Evolutionary conservation across 2,797 vertebrate species (phyloP), one percentile per base, ranked within the genome.

Genomic region (Balearica regulorum): DNA sequence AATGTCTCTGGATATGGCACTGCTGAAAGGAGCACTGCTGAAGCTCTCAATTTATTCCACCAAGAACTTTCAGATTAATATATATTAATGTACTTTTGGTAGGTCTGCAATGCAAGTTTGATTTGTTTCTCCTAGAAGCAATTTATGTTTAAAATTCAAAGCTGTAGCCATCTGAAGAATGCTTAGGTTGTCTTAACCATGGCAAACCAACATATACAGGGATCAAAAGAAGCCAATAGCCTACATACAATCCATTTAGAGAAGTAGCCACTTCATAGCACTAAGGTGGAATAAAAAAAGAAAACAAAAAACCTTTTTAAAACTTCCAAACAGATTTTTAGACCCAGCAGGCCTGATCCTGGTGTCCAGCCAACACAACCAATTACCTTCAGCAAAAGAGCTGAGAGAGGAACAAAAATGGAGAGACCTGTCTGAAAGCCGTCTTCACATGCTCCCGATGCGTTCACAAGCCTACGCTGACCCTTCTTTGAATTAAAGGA

Each of bases 111-210:
- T 86, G 72, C 68, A 94, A 89, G 80, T 95, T 96, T 97, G 94
- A 97, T 97, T 97, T 98, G 90, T 97, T 98, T 97, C 96, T 97
- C 90, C 91, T 94, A 90, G 75, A 97, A 97, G 90, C 88, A 97
- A 97, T 97, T 96, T 96, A 94, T 54, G 57, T 94, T 96, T 96
- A 96, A 97, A 97, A 96, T 97, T 87, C 57, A 96, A 95, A 96
- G 87, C 87, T 93, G 78, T 58, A 94, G 85, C 94, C 29, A 26
- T 94, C 60, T 94, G 87, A 97, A 97, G 95, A 96, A 95, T 94
- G 82, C 85, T 95, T 93, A 95, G 53, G 55, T 83, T 90, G 61
- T 96, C 93, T 96, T 96, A 95, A 97, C 94, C 92, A 96, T 18
- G 31, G 91, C 76, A 96, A 88, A 91, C 24, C 26, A 81, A 61